Evolutionary conservation across 2,113 vertebrate genomes (phyloP).

Genomic region (Mungos mungo): DNA sequence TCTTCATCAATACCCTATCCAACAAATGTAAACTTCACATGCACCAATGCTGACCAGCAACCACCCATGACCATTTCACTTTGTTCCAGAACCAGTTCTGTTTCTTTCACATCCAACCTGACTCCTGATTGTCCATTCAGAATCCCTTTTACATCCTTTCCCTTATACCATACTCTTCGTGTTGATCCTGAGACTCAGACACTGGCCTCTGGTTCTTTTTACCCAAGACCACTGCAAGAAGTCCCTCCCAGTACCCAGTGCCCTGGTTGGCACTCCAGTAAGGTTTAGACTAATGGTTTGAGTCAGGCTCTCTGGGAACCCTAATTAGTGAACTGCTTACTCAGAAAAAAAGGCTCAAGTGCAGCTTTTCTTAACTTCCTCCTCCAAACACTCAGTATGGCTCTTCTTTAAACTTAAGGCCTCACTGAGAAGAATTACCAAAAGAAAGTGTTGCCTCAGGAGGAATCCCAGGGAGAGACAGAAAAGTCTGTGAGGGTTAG

Average conservation of each 20-base stretch:
- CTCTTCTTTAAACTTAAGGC: background rate
- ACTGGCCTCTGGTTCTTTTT: background rate
- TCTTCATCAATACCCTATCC: background rate
- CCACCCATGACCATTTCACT: background rate
- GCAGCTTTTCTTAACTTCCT: background rate
- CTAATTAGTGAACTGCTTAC: background rate
- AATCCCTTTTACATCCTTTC: background rate
- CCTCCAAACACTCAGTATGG: background rate
- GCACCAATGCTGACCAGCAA: background rate
- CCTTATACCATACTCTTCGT: background rate
- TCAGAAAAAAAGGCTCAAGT: background rate
- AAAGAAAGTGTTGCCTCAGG: background rate
- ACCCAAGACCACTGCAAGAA: background rate
- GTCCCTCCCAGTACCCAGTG: background rate
- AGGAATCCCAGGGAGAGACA: background rate
- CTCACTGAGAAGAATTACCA: background rate
- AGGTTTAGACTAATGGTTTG: background rate
- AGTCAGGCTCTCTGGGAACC: background rate
- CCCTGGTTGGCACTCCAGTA: background rate
- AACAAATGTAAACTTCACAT: background rate
- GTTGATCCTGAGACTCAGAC: background rate
- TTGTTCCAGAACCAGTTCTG: background rate
- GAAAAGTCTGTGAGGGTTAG: background rate
- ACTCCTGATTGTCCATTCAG: background rate
- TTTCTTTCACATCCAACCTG: background rate